Evolutionary conservation across 2,113 vertebrate species (phyloP), one percentile per base, ranked within the genome.

Genomic region (Ammodytes marinus): DNA sequence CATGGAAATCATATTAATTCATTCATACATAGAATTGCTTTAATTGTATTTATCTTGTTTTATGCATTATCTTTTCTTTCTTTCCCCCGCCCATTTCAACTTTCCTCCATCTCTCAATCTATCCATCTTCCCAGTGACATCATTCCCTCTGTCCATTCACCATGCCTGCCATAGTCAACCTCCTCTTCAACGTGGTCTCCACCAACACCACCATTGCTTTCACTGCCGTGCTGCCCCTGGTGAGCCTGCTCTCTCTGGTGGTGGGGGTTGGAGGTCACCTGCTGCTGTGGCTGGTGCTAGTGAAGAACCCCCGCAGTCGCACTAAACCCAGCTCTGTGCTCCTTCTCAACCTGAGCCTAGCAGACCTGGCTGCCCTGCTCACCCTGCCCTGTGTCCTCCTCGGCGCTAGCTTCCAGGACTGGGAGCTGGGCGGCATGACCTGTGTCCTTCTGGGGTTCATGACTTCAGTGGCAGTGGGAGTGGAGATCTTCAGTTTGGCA

Each of bases 161-260:
- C 79, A 95, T 95, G 93, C 93, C 93, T 0, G 91, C 92, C 70
- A 94, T 95, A 4, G 87, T 95, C 68, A 94, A 94, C 90, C 93
- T 93, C 53, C 89, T 95, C 12, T 95, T 93, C 75, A 93, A 93
- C 39, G 87, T 87, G 0, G 92, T 95, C 15, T 93, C 88, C 79
- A 93, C 93, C 83, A 94, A 95, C 87, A 94, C 93, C 86, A 93
- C 92, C 86, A 93, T 94, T 86, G 87, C 93, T 74, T 95, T 94
- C 83, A 64, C 63, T 2, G 72, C 88, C 88, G 88, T 92, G 73
- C 79, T 95, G 82, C 92, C 87, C 3, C 66, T 91, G 89, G 89
- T 95, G 78, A 94, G 93, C 80, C 49, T 93, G n/a, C 60, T 95
- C 9, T 93, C 94, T 4, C 87, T 95, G 5, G 65, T 94, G 78